Conservation (phyloP, 1,140 invertebrate species). For the Micrasema minimum region DNA sequence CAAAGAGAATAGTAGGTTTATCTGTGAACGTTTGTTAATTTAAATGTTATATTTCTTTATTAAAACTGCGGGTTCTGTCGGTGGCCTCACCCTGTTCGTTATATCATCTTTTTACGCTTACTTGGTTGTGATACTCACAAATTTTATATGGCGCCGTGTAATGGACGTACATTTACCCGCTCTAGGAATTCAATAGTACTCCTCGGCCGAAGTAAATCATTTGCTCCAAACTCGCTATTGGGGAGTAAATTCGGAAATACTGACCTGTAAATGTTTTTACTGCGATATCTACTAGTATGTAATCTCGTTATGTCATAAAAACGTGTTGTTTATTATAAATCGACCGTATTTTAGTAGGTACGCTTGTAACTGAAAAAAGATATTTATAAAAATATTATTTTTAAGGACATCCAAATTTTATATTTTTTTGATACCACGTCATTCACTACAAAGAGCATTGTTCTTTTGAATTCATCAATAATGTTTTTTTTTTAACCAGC, state of each 20-base stretch:
- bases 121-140: slow-evolving; percentile 38
- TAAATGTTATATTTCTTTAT: not conserved
- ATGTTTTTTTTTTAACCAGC: too few relatives aligned
- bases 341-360: too few relatives aligned
- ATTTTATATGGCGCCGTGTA: slow-evolving; percentile 43
- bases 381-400: too few relatives aligned
- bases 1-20: not conserved
- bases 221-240: slow-evolving; percentile 11
- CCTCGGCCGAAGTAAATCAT: slow-evolving; percentile 41
- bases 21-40: not conserved
- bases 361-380: too few relatives aligned
- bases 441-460: too few relatives aligned
- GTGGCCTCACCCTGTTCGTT: slow-evolving; percentile 28
- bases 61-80: not conserved
- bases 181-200: slow-evolving; percentile 43
- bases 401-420: too few relatives aligned
- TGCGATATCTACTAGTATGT: slow-evolving; percentile 28
- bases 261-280: slow-evolving; percentile 36
- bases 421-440: too few relatives aligned
- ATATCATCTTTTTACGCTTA: slow-evolving; percentile 40
- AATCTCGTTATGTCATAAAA: slow-evolving; percentile 12
- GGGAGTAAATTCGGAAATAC: slow-evolving; percentile 38
- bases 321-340: slow-evolving; percentile 19
- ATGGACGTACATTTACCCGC: slow-evolving; percentile 40
- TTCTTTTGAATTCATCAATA: too few relatives aligned